Evolutionary conservation across 2,888 invertebrate genomes (phyloP), one percentile per base, ranked within the genome.

Genomic region (Bruchidius siliquastri): DNA sequence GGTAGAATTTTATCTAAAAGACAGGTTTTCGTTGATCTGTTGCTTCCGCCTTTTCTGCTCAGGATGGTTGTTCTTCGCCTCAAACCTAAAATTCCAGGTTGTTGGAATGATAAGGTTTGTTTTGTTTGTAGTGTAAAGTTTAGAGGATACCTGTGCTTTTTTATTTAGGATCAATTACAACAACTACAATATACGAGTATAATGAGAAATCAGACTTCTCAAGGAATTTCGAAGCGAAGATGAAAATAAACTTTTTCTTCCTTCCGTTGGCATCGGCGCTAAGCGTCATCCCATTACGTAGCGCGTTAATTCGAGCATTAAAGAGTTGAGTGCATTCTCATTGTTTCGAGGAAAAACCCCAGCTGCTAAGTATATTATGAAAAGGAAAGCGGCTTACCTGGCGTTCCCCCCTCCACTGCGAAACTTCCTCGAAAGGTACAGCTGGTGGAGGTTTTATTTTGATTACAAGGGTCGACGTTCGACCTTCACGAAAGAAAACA

Each of bases 281-380:
- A 73, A 73, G 74, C 74, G 73, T 78, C 77, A 79, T 77, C 74
- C 75, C 74, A 75, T 77, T 78, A 74, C 74, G 75, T 73, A 75
- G 72, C 71, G 72, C 72, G 76, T 76, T 77, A 78, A 77, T 75
- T 77, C 77, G 69, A 70, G 76, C 79, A 77, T 79, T 78, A 79
- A 79, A 77, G 77, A 78, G 78, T 79, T 77, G 77, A 80, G 79
- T 78, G 79, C 76, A 75, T 78, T 79, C 77, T 77, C 79, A 79
- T 80, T 79, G 78, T 79, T 78, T 77, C 72, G 73, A 72, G 72
- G 76, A 77, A 78, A 77, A 79, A 78, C 77, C 74, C 74, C 76
- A 13, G 49, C 74, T 72, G 74, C 77, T 76, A 74, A 75, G 78
- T 77, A 74, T 74, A 77, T 77, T 77, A 78, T 78, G 75, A 76